Evolutionary conservation across 2,888 invertebrate genomes (phyloP).

Genomic region (Meandrusa payeni): DNA sequence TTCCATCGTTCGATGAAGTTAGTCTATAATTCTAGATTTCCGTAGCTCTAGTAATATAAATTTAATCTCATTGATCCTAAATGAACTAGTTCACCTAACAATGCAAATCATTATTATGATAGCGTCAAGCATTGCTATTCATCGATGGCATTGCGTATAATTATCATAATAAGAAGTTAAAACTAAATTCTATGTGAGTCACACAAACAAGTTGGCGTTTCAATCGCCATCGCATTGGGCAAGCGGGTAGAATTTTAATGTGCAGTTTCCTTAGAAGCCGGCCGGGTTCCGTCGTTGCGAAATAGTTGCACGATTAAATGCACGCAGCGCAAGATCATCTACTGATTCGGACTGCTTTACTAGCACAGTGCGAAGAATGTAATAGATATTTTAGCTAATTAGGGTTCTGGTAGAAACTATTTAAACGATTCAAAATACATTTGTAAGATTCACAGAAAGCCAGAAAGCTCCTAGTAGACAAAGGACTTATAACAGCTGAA

Average conservation of each 20-base stretch:
- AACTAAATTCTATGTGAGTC: conserved; percentile 1
- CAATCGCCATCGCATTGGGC: conserved; percentile 7
- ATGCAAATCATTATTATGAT: too few species aligned
- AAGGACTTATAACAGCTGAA: too few species aligned
- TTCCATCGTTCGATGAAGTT: too few species aligned
- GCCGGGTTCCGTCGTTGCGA: conserved; percentile 21
- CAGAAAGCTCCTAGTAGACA: too few species aligned
- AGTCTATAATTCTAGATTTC: too few species aligned
- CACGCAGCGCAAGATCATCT: conserved; percentile 10
- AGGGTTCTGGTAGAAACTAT: too few species aligned
- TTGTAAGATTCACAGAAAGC: too few species aligned
- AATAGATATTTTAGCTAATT: neutral
- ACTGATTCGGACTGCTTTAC: conserved; percentile 6
- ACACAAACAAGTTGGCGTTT: neutral
- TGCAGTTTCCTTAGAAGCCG: conserved; percentile 22
- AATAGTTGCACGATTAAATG: conserved; percentile 1
- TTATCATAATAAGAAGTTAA: neutral
- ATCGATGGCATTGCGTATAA: neutral
- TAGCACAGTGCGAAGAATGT: neutral
- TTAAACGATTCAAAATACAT: too few species aligned
- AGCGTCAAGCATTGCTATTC: too few species aligned
- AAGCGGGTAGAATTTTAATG: conserved; percentile 20
- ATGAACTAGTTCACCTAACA: too few species aligned
- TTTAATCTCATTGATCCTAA: too few species aligned
- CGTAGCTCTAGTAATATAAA: too few species aligned